Percentiles rank a stretch among this genome's conserved stretches.
Evolutionary conservation across 92 coral and sea anemone genomes (phyloP).

Genomic region (Umimayanthus kanabou): DNA sequence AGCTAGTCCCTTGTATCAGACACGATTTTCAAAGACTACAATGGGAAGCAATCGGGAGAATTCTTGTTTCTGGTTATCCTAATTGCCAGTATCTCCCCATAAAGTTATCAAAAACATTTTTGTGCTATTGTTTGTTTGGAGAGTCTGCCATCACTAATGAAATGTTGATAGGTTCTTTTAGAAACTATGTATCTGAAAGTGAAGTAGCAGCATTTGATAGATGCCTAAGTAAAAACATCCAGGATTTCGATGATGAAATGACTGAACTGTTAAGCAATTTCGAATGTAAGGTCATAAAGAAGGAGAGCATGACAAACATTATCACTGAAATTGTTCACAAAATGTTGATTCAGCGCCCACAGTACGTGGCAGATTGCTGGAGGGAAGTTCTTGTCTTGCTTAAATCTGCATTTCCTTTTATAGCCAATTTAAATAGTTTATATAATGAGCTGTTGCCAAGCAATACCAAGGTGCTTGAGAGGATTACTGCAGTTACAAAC

Average conservation of each 20-base stretch:
- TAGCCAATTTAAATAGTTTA: background rate
- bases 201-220: constrained; percentile 43
- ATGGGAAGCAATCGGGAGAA: constrained; percentile 51
- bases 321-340: constrained; percentile 28
- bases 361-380: constrained; percentile 36
- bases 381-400: constrained; percentile 20
- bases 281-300: constrained; percentile 26
- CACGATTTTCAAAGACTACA: constrained; percentile 43
- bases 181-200: constrained; percentile 49
- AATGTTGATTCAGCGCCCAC: constrained; percentile 44
- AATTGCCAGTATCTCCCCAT: constrained; percentile 47
- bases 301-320: constrained; percentile 15
- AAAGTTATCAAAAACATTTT: constrained; percentile 39
- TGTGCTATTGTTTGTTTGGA: constrained; percentile 45
- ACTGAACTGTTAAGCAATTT: constrained; percentile 37
- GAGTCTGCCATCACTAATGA: constrained; percentile 22
- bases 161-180: constrained; percentile 37
- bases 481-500: constrained; percentile 4
- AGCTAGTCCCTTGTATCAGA: constrained; percentile 39
- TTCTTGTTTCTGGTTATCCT: constrained; percentile 38
- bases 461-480: constrained; percentile 34
- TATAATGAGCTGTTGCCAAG: constrained; percentile 14
- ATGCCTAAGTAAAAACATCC: constrained; percentile 23
- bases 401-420: background rate
- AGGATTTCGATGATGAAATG: constrained; percentile 32